phyloP scores from a whole-genome alignment of 23 tunicate species.

The Clavelina lepadiformis region DNA sequence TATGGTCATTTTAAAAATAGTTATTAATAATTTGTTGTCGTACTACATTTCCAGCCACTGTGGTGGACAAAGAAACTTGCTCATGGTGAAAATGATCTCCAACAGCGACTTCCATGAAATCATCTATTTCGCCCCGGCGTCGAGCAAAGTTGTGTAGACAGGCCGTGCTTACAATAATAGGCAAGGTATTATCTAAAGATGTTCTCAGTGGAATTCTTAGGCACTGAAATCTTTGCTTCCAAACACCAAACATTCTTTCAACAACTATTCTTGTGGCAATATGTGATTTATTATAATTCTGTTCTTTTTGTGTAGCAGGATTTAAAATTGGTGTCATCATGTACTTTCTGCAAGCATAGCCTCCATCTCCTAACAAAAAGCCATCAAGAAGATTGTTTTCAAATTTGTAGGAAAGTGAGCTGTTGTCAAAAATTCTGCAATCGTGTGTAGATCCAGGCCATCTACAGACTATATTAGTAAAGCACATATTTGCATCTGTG shows the following conservation, averaged over 20 bases:
- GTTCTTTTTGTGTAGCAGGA: conserved; percentile 17
- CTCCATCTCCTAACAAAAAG: conserved; percentile 40
- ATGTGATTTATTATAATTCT: conserved; percentile 28
- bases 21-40: no score
- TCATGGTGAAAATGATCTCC: no score
- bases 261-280: conserved; percentile 30
- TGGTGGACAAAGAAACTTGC: no score
- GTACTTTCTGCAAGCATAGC: conserved; percentile 38
- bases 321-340: conserved; percentile 42
- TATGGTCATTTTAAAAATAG: no score
- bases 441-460: conserved; percentile 62
- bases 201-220: conserved; percentile 30
- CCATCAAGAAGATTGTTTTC: conserved; percentile 21
- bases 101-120: no score
- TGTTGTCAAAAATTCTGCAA: conserved; percentile 35
- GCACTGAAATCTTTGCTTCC: conserved; percentile 39
- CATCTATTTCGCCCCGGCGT: conserved; percentile 8
- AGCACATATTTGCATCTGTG: conserved; percentile 23
- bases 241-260: conserved; percentile 28
- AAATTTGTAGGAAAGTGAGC: conserved; percentile 18
- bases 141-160: conserved; percentile 38
- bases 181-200: conserved; percentile 9
- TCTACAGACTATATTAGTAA: conserved; percentile 41
- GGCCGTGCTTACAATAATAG: conserved; percentile 33
- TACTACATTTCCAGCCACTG: no score